Evolutionary conservation across 2,888 invertebrate genomes (phyloP), one percentile per base, ranked within the genome.

Genomic region (Noctua janthina): DNA sequence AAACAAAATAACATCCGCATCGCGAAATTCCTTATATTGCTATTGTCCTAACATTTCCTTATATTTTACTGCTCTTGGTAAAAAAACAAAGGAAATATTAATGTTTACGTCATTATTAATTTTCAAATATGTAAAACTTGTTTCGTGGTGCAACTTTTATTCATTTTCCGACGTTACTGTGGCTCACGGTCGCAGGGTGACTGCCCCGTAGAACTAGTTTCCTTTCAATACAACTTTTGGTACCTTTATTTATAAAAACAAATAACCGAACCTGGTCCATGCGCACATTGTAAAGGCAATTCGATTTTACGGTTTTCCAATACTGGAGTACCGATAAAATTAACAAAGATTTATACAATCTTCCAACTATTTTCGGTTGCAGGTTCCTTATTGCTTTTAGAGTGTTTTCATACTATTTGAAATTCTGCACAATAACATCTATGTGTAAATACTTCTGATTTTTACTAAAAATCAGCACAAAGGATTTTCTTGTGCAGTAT

Each of bases 161-260:
- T 29, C 15, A 77, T 79, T 86, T 83, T 67, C 77, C 46, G 39
- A 73, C 15, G 29, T 68, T 35, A 51, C 46, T 76, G 20, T 23
- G 43, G 35, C 59, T 69, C 75, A 76, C 43, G 69, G 86, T 73
- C 66, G 43, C 59, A 67, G 75, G 74, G 76, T 82, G 75, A 82
- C 67, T 74, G 81, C 75, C 75, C 56, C n/a, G 66, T 43, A 62
- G 35, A 78, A 85, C 78, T 72, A 82, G 76, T 79, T 86, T 51
- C 54, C 69, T 70, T 82, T 83, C 79, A 75, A 73, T 73, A 70
- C 56, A 70, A 79, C 74, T 76, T 76, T 72, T 78, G 39, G 20
- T 66, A 75, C 64, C 23, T 72, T 64, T 71, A 64, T 62, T 84
- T 64, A 17, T 62, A 62, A 68, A 51, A 67, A 80, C 35, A 79